A percentile compares a stretch with the other conserved stretches of the same genome.
phyloP scores from a whole-genome alignment of 2,888 invertebrate genomes.

The Xanthostigma xanthostigma region DNA sequence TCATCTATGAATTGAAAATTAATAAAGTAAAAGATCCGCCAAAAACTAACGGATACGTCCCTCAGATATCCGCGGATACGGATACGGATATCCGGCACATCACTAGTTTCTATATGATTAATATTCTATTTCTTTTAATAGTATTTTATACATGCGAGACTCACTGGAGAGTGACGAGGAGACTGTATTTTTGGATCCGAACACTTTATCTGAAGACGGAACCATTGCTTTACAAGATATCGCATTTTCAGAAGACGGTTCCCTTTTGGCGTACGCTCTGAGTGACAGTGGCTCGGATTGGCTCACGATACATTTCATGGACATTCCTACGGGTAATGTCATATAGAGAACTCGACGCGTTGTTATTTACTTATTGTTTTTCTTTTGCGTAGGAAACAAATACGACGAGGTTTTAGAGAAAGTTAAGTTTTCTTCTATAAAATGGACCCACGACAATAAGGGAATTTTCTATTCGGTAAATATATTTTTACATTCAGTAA shows the following conservation, averaged over 20 bases:
- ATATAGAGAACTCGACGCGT: not conserved
- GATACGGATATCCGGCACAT: too few relatives aligned
- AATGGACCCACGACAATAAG: conserved; percentile 90
- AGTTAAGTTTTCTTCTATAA: conserved; percentile 80
- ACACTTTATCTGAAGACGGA: conserved; percentile 79
- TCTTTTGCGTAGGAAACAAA: conserved; percentile 48
- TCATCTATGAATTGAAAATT: too few relatives aligned
- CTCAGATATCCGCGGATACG: too few relatives aligned
- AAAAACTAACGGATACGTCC: too few relatives aligned
- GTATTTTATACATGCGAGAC: conserved; percentile 83
- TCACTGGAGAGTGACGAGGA: conserved; percentile 56
- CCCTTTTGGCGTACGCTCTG: conserved; percentile 78
- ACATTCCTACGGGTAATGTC: conserved; percentile 48
- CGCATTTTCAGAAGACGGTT: conserved; percentile 80
- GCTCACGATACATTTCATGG: conserved; percentile 75
- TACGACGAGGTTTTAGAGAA: conserved; percentile 79
- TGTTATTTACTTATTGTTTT: not conserved
- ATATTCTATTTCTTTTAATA: conserved; percentile 26
- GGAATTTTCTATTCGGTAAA: conserved; percentile 87
- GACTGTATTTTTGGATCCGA: conserved; percentile 85
- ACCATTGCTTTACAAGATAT: conserved; percentile 64
- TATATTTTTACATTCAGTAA: conserved; percentile 11
- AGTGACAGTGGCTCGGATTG: conserved; percentile 93
- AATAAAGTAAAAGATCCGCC: too few relatives aligned
- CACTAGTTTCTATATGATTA: not conserved